Evolutionary conservation across 1,140 invertebrate genomes (phyloP).

Genomic region (Gyrodactylus salaris): DNA sequence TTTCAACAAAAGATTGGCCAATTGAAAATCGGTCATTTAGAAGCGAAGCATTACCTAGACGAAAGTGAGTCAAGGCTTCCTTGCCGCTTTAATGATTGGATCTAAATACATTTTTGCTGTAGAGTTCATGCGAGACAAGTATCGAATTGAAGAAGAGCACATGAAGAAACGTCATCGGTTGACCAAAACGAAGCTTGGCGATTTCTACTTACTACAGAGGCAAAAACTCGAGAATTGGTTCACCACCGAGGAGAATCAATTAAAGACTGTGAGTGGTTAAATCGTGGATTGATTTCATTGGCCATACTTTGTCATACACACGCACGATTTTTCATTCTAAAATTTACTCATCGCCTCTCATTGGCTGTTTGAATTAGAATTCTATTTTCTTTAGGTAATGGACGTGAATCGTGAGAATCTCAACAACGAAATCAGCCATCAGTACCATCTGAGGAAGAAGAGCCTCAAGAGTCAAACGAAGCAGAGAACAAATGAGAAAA

Average conservation of each 20-base stretch:
- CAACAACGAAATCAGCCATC: background rate
- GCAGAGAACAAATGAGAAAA: background rate
- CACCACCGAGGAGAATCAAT: background rate
- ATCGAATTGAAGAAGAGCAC: background rate
- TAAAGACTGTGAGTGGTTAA: background rate
- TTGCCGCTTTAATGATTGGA: background rate
- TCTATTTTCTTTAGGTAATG: background rate
- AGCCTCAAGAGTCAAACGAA: background rate
- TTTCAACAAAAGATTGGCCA: background rate
- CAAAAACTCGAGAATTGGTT: background rate
- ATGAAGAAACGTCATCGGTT: background rate
- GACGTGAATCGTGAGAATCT: background rate
- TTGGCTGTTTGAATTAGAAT: no score
- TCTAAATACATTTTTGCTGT: background rate
- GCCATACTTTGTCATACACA: background rate
- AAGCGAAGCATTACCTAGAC: background rate
- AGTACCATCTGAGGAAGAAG: background rate
- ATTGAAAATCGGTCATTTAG: background rate
- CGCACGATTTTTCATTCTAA: background rate
- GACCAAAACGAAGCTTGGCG: background rate
- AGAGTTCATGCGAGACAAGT: background rate
- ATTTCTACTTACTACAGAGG: background rate
- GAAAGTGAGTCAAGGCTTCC: background rate
- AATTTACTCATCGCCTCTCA: no score
- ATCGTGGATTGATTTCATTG: no score